Percentiles rank a stretch among this genome's conserved stretches.
These are phyloP conservation scores for Leucozona laternaria DNA, from an alignment of 2,888 invertebrate genomes.

Conservation along the genomic window DNA sequence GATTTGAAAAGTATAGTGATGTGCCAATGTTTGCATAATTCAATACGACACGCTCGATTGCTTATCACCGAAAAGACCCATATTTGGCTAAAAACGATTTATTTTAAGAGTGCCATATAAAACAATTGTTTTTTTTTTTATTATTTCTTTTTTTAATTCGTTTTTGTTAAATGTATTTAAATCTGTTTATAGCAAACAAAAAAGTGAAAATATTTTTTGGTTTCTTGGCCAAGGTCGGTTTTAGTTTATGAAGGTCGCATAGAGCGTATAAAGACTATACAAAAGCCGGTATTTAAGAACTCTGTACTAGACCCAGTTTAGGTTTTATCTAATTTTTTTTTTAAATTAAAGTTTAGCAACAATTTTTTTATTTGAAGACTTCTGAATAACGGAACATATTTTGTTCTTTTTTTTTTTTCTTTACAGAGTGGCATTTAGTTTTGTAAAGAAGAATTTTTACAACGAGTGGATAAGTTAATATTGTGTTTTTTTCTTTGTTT, in stretches of 20 bases:
- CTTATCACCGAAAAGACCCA: slow-evolving; percentile 33
- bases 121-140: slow-evolving; percentile 5
- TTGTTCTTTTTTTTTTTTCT: slow-evolving; percentile 51
- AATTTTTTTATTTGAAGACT: too few species aligned
- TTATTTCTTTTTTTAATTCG: not conserved
- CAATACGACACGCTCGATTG: slow-evolving; percentile 52
- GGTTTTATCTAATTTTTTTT: not conserved
- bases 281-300: slow-evolving; percentile 48
- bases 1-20: slow-evolving; percentile 41
- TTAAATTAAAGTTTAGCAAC: not conserved
- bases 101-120: slow-evolving; percentile 19
- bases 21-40: slow-evolving; percentile 67
- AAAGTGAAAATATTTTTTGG: slow-evolving; percentile 21
- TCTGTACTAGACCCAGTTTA: not conserved
- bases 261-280: not conserved
- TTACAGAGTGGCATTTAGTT: slow-evolving; percentile 56
- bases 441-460: slow-evolving; percentile 46
- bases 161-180: not conserved
- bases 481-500: slow-evolving; percentile 12
- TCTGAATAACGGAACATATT: not conserved
- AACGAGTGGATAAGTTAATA: slow-evolving; percentile 13
- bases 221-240: slow-evolving; percentile 41
- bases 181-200: not conserved
- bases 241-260: slow-evolving; percentile 11
- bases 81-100: slow-evolving; percentile 27